Base-by-base conservation (phyloP, 2,797 vertebrate species). In the Channa striata region DNA sequence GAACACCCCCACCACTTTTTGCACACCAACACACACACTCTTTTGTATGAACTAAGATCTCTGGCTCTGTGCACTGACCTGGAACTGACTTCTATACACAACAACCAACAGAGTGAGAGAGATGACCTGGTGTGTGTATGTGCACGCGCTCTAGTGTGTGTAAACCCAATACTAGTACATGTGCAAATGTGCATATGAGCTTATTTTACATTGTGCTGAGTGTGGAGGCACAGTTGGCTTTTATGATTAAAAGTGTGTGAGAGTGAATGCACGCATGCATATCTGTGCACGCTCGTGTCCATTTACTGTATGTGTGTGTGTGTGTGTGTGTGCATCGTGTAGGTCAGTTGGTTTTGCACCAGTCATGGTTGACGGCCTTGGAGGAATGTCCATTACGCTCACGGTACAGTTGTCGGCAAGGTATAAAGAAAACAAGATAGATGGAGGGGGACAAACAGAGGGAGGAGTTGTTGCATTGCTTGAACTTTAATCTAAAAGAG, bases 31-130 rank as follows among this genome's bases (percentile, higher is more conserved):
- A 69, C 64, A 67, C 80, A 64, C 69, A 11, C 44, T 72, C 83
- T 74, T 88, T 89, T 91, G 84, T 91, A 58, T 74, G 80, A 72
- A 81, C 85, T 87, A 78, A 88, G 86, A 90, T 90, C 85, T 68
- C 70, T 59, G 81, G 84, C 82, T 88, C 83, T 84, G 89, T 78
- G 72, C 85, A 56, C 67, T 91, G 89, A 92, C 90, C 89, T 91
- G 90, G 89, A 92, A 90, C 81, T 92, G 88, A 90, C 89, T 91
- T 90, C 87, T 90, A 90, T 90, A 90, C 90, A 91, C 85, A 85
- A 83, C 83, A 88, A 89, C 87, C 86, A 91, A 81, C 84, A 87
- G 90, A 87, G 85, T 90, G 90, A 89, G 84, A 90, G 85, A 74
- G 77, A 87, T 89, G 87, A 89, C 84, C 84, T 77, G 74, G 11